Evolutionary conservation across 2,888 invertebrate genomes (phyloP), one percentile per base, ranked within the genome.

Genomic region (Callinectes sapidus): DNA sequence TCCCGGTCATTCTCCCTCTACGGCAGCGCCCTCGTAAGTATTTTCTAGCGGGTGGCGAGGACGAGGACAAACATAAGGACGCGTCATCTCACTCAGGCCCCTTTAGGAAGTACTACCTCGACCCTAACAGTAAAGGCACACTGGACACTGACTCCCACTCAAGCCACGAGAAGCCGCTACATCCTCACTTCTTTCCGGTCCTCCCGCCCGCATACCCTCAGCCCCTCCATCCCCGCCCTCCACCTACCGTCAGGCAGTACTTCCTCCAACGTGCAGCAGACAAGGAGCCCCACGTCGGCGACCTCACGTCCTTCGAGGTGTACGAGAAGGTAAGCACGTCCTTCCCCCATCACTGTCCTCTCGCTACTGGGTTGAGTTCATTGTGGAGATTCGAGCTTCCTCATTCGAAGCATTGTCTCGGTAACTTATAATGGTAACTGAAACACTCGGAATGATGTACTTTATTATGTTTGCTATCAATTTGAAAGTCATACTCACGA

Each of bases 21-120:
- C 42, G 16, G 28, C 42, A 42, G 28, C 89, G 77, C 42, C 89
- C 89, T 55, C 89, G 89, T 48, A 89, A 89, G 71, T 89, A 89
- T 28, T 89, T 61, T 48, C 89, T 89, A 8, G 35, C 89, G n/a
- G 89, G 89, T 28, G 89, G 28, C 16, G 77, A 48, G 66, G 71
- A 77, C n/a, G 23, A 28, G 8, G 66, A 61, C 23, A 42, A 32
- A 48, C 71, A n/a, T 28, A 28, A 28, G 28, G 71, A 71, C 48
- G 88, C 54, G 23, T 10, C 89, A 71, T 2, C 16, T 28, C 48
- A 28, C 42, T 28, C 28, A 14, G 8, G 42, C 10, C 71, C 8
- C 42, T 28, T 89, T 6, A 66, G 89, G 1, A 71, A 89, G 28
- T 89, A 89, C 77, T 77, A 39, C 55, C 39, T 89, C 42, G 42